Conservation (phyloP, 2,113 vertebrate genomes). For the Rhipidura dahli region DNA sequence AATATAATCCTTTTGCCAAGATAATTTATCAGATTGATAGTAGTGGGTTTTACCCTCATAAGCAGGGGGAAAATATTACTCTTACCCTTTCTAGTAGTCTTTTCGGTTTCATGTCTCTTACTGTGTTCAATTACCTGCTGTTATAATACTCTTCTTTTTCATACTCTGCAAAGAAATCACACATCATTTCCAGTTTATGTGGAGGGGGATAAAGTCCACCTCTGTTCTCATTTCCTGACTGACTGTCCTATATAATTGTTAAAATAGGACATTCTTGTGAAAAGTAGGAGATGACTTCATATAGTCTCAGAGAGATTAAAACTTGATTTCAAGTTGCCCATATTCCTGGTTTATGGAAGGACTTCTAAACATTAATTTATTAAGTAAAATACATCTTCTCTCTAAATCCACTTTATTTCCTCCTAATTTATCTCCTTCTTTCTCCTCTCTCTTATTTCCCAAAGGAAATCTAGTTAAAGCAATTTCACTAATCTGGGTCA, state of each 20-base stretch:
- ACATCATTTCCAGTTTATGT: neutral
- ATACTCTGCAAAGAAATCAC: neutral
- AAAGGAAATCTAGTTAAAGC: neutral
- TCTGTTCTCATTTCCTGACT: neutral
- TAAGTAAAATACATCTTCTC: neutral
- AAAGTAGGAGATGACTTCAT: neutral
- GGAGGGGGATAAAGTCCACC: neutral
- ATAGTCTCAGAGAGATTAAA: neutral
- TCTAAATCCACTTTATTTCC: neutral
- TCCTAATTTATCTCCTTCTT: neutral
- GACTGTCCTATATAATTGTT: neutral
- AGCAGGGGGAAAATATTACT: neutral
- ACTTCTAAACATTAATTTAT: neutral
- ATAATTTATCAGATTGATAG: neutral
- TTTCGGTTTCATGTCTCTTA: neutral
- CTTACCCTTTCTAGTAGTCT: neutral
- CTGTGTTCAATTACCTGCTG: neutral
- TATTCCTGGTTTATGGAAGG: neutral
- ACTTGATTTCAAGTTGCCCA: neutral
- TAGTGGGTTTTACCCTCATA: neutral
- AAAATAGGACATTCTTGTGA: neutral
- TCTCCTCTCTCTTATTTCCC: neutral
- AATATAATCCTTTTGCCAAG: neutral
- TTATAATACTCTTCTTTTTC: neutral
- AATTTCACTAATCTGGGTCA: neutral